phyloP scores from a whole-genome alignment of 2,113 vertebrate genomes.

The Pongo abelii region DNA sequence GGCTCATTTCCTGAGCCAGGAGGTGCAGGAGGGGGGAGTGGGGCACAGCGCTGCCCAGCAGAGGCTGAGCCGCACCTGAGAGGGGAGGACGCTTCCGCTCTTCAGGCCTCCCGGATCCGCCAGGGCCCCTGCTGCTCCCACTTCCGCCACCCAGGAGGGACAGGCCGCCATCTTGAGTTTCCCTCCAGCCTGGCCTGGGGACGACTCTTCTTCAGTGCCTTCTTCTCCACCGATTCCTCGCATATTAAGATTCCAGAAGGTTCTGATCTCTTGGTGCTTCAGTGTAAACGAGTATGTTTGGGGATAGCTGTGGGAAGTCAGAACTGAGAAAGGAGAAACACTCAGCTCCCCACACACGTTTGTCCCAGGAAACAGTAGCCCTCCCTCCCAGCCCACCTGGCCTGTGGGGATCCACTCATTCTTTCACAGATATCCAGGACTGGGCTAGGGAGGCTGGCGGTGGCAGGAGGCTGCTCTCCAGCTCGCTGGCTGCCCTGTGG shows the following conservation, averaged over 20 bases:
- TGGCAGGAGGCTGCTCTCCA: not conserved
- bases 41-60: too few species aligned
- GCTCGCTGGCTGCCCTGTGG: not conserved
- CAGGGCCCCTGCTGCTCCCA: accelerated
- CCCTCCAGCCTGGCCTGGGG: not conserved
- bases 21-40: not conserved
- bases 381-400: too few species aligned
- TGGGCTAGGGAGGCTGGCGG: not conserved
- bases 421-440: not conserved
- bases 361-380: not conserved
- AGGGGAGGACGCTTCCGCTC: too few species aligned
- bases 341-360: not conserved
- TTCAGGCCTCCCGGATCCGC: accelerated
- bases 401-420: too few species aligned
- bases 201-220: not conserved
- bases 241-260: not conserved
- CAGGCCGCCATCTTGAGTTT: accelerated
- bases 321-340: not conserved
- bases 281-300: not conserved
- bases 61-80: too few species aligned
- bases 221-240: not conserved
- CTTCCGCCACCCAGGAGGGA: accelerated
- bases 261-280: not conserved
- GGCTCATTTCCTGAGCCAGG: too few species aligned
- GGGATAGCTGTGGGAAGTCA: not conserved